A percentile compares a stretch with the other conserved stretches of the same genome.
Evolutionary conservation across 1,140 invertebrate species (phyloP).

Genomic region (Rhynchophorus ferrugineus): DNA sequence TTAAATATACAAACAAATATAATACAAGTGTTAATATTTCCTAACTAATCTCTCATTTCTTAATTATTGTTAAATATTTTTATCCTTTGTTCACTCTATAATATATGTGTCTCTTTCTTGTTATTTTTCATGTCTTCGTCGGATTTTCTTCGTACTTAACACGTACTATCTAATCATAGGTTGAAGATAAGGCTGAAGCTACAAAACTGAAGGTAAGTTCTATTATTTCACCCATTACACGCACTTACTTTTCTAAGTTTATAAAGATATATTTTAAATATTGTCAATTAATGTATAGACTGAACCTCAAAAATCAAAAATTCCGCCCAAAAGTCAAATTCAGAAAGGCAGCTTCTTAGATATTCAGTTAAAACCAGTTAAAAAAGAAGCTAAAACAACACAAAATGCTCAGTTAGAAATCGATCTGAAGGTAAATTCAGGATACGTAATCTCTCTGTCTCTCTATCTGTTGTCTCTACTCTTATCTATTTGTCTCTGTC

Average conservation of each 20-base stretch:
- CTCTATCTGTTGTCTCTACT: conserved; percentile 11
- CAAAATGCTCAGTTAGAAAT: conserved; percentile 33
- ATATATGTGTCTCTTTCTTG: too few relatives aligned
- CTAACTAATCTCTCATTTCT: too few relatives aligned
- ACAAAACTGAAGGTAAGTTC: conserved; percentile 33
- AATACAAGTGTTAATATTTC: too few relatives aligned
- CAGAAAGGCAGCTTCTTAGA: conserved; percentile 51
- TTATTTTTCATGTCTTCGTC: conserved; percentile 19
- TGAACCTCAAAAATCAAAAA: conserved; percentile 44
- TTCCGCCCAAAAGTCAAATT: conserved; percentile 48
- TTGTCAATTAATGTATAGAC: conserved; percentile 32
- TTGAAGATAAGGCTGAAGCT: conserved; percentile 32
- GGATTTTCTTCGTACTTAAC: conserved; percentile 21
- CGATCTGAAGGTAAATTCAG: conserved; percentile 37
- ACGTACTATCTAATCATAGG: conserved; percentile 21
- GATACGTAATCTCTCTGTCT: conserved; percentile 16
- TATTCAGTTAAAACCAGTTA: conserved; percentile 54
- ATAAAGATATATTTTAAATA: conserved; percentile 2
- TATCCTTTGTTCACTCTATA: too few relatives aligned
- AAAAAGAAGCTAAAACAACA: conserved; percentile 42
- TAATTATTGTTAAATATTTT: too few relatives aligned
- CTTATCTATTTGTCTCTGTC: conserved; percentile 3
- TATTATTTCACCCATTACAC: background rate
- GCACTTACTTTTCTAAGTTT: background rate
- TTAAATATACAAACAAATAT: background rate